Base-by-base conservation (phyloP, 2,797 vertebrate genomes). In the Atherinosoma microstoma region DNA sequence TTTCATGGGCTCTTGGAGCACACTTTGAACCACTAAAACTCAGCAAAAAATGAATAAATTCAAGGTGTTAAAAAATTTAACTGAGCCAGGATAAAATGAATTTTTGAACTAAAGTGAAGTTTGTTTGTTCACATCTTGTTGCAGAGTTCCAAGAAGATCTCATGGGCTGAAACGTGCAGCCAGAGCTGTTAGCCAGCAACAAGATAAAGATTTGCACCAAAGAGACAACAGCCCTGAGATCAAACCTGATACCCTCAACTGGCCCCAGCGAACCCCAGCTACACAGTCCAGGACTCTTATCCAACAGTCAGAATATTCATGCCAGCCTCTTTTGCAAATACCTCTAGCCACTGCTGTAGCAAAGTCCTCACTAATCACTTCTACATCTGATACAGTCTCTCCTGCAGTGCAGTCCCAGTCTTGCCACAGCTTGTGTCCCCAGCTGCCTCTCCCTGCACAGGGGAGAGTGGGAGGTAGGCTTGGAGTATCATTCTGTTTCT, bases 401-500 rank as follows among this genome's bases (percentile, higher is more conserved):
- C 63, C 81, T 47, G 65, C 63, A 27, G 78, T 64, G 22, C 86
- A 89, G 74, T 84, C 89, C 79, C 90, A 89, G 65, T 87, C 83
- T 20, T 22, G 84, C 54, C 77, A 90, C 58, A 92, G 89, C 51
- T 73, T 76, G 40, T 88, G 91, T 65, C 49, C 88, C 67, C 83
- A 91, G 76, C 70, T 94, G 59, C 89, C 95, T 64, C 78, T 85
- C 27, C 61, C 86, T 29, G 75, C 80, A 38, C 71, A 22, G 62
- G 85, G 68, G 35, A 83, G 70, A 61, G 83, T 73, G 2, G 90
- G 88, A 40, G 88, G 94, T 73, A 95, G 96, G 45, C 91, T 94
- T 1, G 97, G 98, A 22, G 95, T 99, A 76, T 99, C 98, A 18
- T 99, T 99, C 91, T 98, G 97, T 47, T 98, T 99, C 88, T 98